phyloP scores from a whole-genome alignment of 1,140 invertebrate species.

The Temnothorax longispinosus region DNA sequence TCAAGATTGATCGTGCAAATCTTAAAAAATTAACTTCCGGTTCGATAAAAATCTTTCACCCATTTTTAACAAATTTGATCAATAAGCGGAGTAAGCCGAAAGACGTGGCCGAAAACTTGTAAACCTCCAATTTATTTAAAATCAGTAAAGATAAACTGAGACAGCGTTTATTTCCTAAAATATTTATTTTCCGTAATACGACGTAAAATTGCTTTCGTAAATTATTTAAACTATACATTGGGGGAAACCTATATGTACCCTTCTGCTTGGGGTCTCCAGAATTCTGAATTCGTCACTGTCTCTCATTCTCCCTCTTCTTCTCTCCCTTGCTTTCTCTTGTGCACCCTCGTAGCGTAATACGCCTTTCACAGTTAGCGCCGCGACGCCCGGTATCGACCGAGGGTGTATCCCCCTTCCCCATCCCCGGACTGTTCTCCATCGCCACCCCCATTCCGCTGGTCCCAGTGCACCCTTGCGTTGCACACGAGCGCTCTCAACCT shows the following conservation, averaged over 20 bases:
- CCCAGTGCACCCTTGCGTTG: slow-evolving; percentile 28
- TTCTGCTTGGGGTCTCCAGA: slow-evolving; percentile 9
- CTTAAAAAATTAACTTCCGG: background rate
- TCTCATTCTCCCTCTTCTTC: slow-evolving; percentile 30
- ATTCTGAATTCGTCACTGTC: slow-evolving; percentile 40
- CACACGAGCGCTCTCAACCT: slow-evolving; percentile 43
- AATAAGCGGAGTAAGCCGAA: background rate
- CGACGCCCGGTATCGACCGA: slow-evolving; percentile 79
- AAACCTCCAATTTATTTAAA: background rate
- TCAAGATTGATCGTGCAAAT: background rate
- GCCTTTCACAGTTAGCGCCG: slow-evolving; percentile 76
- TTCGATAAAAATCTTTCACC: background rate
- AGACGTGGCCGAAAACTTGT: too few species aligned
- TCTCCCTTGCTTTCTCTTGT: slow-evolving; percentile 39
- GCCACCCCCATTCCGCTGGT: slow-evolving; percentile 37
- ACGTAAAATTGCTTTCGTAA: background rate
- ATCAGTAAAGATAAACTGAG: background rate
- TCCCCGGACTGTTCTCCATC: slow-evolving; percentile 40
- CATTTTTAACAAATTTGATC: background rate
- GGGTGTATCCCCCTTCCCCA: slow-evolving; percentile 34
- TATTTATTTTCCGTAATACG: background rate
- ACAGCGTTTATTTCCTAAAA: background rate
- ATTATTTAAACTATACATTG: background rate
- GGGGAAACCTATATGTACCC: background rate
- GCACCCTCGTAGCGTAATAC: slow-evolving; percentile 67